phyloP scores from a whole-genome alignment of 2,888 invertebrate species.

The Bombyx huttoni region DNA sequence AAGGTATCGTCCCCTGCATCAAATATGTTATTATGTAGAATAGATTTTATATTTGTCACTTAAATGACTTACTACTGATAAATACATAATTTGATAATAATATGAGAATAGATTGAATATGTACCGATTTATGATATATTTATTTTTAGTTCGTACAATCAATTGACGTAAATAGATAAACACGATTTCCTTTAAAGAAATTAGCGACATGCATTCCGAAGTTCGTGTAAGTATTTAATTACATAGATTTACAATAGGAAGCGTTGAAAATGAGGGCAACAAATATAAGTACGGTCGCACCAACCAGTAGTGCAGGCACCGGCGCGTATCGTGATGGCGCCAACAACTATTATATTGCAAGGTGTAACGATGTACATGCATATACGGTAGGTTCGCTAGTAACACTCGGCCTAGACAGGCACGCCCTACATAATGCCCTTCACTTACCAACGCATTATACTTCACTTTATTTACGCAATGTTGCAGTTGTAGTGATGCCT shows the following conservation, averaged over 20 bases:
- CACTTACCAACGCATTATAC: constrained; percentile 24
- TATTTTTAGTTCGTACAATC: constrained; percentile 25
- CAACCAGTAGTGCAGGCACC: constrained; percentile 8
- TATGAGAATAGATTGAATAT: no score
- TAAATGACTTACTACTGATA: no score
- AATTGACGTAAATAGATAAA: constrained; percentile 20
- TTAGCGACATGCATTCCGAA: no score
- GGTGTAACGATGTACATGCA: not conserved
- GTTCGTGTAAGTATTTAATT: no score
- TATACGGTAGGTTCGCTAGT: constrained; percentile 5
- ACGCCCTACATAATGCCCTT: constrained; percentile 30
- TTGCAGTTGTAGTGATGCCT: constrained; percentile 19
- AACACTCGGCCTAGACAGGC: constrained; percentile 17
- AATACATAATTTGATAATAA: no score
- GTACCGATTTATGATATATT: not conserved
- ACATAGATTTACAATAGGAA: not conserved
- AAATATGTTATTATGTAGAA: no score
- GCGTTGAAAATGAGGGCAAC: constrained; percentile 6
- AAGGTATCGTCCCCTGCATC: no score
- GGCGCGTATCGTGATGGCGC: constrained; percentile 8
- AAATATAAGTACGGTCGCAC: constrained; percentile 3
- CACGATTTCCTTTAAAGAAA: no score
- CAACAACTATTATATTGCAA: constrained; percentile 1
- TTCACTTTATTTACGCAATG: constrained; percentile 20
- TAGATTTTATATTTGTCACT: no score